These are phyloP conservation scores for Phoenicopterus ruber DNA, from an alignment of 2,113 vertebrate species.

Conservation along the genomic window DNA sequence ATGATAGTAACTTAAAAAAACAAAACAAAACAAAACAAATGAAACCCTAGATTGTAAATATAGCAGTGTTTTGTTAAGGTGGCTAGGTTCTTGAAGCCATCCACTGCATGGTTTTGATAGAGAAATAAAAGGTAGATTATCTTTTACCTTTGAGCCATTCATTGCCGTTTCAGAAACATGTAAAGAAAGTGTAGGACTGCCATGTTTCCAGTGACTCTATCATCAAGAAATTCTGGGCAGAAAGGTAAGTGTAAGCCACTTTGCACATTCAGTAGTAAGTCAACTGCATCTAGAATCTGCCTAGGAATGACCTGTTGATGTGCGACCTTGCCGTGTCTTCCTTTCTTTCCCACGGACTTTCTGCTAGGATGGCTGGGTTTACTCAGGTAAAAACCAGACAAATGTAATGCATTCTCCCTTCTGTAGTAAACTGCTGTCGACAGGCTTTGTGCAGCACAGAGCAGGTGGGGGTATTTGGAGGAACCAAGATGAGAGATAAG, in stretches of 20 bases:
- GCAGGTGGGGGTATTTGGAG: background rate
- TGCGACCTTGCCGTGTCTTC: rapidly evolving
- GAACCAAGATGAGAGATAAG: background rate
- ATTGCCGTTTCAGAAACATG: background rate
- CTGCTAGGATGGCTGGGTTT: background rate
- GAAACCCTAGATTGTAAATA: background rate
- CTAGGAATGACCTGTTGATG: background rate
- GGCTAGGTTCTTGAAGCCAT: background rate
- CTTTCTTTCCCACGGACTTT: background rate
- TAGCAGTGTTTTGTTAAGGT: background rate
- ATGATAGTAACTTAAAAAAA: background rate
- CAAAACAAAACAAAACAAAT: background rate
- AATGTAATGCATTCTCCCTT: background rate
- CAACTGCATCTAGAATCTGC: background rate
- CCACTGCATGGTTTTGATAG: background rate
- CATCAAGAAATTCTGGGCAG: background rate
- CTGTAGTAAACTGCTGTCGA: background rate
- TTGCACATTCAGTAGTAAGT: background rate
- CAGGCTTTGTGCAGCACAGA: background rate
- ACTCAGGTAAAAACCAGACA: background rate
- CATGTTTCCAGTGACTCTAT: background rate
- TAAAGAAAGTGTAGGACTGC: background rate
- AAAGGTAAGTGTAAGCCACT: background rate
- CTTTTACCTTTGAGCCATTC: background rate
- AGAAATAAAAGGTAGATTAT: background rate